Conservation (phyloP, 2,113 vertebrate genomes). For the Mugil cephalus region DNA sequence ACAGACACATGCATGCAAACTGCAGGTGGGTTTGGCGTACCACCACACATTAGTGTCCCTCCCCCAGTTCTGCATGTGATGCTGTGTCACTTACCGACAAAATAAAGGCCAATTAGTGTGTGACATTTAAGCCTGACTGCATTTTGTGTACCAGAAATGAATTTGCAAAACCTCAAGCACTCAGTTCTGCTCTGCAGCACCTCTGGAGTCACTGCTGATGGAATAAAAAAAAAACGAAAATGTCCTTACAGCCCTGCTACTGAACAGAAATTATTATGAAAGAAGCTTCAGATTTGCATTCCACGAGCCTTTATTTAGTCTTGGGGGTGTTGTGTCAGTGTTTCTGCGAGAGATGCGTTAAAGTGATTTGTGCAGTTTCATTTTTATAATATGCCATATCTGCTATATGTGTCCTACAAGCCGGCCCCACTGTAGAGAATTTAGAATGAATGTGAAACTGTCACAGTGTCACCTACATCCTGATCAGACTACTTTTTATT, state of each 20-base stretch:
- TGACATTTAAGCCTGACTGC: conserved; percentile 63
- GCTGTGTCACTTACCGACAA: conserved; percentile 52
- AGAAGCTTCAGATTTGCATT: background rate
- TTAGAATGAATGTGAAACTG: conserved; percentile 61
- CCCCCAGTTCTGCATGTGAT: conserved; percentile 44
- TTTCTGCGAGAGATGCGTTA: conserved; percentile 8
- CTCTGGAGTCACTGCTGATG: conserved; percentile 56
- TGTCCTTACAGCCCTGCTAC: conserved; percentile 17
- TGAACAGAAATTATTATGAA: conserved; percentile 12
- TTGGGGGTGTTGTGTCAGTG: background rate
- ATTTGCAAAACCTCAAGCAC: conserved; percentile 52
- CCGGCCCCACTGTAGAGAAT: conserved; percentile 50
- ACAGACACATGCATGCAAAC: conserved; percentile 5
- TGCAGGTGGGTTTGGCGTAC: conserved; percentile 28
- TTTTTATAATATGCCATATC: conserved; percentile 16
- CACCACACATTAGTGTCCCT: conserved; percentile 1
- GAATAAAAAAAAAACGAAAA: conserved; percentile 56
- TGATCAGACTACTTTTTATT: conserved; percentile 68
- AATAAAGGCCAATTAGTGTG: conserved; percentile 44
- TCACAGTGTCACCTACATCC: conserved; percentile 70
- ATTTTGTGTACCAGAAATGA: conserved; percentile 62
- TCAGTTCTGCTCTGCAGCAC: conserved; percentile 54
- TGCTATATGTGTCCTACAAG: conserved; percentile 48
- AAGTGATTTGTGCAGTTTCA: background rate
- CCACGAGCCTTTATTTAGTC: background rate